Evolutionary conservation across 2,888 invertebrate species (phyloP), one percentile per base, ranked within the genome.

Genomic region (Coremacera marginata): DNA sequence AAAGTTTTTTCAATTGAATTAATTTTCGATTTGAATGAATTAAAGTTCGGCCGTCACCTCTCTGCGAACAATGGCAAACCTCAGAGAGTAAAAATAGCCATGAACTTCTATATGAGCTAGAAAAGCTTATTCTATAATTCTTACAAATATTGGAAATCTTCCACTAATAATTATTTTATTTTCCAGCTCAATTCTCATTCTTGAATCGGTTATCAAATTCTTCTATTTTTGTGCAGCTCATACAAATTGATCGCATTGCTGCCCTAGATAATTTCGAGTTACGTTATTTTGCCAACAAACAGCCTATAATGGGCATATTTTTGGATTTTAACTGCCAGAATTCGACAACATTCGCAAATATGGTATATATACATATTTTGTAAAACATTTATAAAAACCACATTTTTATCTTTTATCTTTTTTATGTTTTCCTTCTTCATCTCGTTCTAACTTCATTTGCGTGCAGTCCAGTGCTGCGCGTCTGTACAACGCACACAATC

Each of bases 401-500:
- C 16, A 37, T 60, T 27, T 14, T 19, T 5, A 16, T 8, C 19
- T 44, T 37, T n/a, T 2, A 31, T 51, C 16, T 55, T n/a, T 31
- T 52, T 52, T 25, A 4, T 44, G 27, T 3, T 52, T 37, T 65
- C 5, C 19, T 27, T 31, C 37, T 34, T 73, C 25, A 1, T 65
- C 22, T 70, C 16, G 8, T 37, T 25, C 37, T 5, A 25, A 51
- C 27, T 70, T 14, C 22, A 19, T 5, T 19, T 34, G 11, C 19
- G 76, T 72, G 0, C 63, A 89, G 89, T 81, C 84, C 5, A 87
- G 86, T 70, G 76, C 80, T 0, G 31, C 79, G 0, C 83, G 82
- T 4, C 81, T 89, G 1, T 89, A 84, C 65, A 84, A 82, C 63
- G 83, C 81, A 16, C 83, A 86, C 65, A 84, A 85, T 57, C 84